phyloP scores from a whole-genome alignment of 2,113 vertebrate genomes.

The Podiceps cristatus region DNA sequence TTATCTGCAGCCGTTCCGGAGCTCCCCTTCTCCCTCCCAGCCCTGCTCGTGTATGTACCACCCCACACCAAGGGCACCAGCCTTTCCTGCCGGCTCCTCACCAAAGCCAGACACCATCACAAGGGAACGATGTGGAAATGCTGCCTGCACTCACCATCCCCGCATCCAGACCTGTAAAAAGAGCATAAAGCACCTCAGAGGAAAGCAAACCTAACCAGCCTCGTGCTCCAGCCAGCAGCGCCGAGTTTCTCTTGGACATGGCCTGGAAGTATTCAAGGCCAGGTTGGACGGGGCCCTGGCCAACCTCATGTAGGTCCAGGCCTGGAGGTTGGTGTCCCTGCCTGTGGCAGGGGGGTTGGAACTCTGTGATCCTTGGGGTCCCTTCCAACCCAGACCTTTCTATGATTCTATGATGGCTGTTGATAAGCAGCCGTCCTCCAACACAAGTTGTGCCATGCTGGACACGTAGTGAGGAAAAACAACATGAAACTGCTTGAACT shows the following conservation, averaged over 20 bases:
- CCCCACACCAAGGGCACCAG: fast-evolving
- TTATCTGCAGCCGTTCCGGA: neutral
- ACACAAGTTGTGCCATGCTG: fast-evolving
- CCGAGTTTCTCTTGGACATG: neutral
- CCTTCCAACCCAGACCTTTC: too few species aligned
- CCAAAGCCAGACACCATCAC: fast-evolving
- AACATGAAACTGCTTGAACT: neutral
- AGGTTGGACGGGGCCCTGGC: too few species aligned
- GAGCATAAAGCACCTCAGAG: neutral
- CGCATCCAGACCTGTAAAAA: neutral
- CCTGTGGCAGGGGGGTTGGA: too few species aligned
- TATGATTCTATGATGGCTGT: too few species aligned
- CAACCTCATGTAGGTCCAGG: too few species aligned
- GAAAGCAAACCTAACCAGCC: neutral
- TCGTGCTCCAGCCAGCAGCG: neutral
- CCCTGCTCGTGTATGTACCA: neutral
- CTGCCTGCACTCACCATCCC: neutral
- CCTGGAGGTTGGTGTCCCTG: too few species aligned
- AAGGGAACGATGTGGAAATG: fast-evolving
- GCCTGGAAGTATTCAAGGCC: too few species aligned
- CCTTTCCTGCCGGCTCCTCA: neutral
- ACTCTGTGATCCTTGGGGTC: too few species aligned
- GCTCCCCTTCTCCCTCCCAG: neutral
- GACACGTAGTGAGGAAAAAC: neutral
- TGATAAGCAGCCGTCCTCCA: neutral